phyloP scores from a whole-genome alignment of 2,888 invertebrate genomes.

The Trachelus iudaicus region DNA sequence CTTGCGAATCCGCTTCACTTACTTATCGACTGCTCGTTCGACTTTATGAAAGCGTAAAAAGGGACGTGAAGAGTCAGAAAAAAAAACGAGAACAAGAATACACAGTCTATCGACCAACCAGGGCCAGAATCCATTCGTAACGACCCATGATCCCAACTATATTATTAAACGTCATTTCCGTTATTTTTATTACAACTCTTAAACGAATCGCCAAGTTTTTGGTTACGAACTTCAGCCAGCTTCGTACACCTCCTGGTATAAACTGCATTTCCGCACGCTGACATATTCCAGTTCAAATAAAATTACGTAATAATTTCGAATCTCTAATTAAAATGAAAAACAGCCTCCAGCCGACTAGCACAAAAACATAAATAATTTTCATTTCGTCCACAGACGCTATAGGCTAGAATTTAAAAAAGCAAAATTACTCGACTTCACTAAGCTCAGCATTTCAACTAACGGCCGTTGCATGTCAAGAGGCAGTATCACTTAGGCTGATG shows the following conservation, averaged over 20 bases:
- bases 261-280: not conserved
- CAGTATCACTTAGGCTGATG: constrained; percentile 19
- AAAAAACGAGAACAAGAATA: not conserved
- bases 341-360: not conserved
- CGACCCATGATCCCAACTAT: not conserved
- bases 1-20: constrained; percentile 5
- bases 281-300: not conserved
- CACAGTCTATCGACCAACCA: not conserved
- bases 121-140: not conserved
- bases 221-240: too few relatives aligned
- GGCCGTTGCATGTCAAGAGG: constrained; percentile 14
- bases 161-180: not conserved
- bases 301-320: not conserved
- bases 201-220: not conserved
- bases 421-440: not conserved
- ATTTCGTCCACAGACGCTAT: not conserved
- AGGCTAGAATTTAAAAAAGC: not conserved
- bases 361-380: not conserved
- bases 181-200: not conserved
- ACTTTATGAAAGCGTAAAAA: not conserved
- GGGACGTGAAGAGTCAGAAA: not conserved
- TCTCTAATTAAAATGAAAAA: not conserved
- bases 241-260: not conserved
- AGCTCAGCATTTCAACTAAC: not conserved
- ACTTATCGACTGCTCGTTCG: not conserved